These are phyloP conservation scores for Podarcis lilfordi DNA, from an alignment of 2,797 vertebrate species.

Conservation along the genomic window DNA sequence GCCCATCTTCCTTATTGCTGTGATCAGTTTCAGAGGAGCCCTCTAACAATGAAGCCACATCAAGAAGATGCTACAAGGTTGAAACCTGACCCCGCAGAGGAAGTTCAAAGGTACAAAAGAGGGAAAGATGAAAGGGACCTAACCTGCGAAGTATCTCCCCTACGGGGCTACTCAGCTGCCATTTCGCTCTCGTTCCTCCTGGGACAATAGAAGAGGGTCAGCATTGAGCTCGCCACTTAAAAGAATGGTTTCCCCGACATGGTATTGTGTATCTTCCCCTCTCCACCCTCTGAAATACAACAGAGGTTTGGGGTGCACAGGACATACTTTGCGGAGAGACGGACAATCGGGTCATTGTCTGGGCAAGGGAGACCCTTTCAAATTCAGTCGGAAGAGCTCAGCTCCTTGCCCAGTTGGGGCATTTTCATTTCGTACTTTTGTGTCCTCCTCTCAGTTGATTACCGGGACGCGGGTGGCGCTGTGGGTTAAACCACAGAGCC, in stretches of 20 bases:
- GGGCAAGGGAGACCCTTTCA: neutral
- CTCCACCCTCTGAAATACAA: neutral
- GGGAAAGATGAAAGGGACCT: conserved; percentile 22
- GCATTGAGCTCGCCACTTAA: conserved; percentile 20
- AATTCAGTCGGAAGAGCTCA: neutral
- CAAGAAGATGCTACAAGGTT: neutral
- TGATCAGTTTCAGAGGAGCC: neutral
- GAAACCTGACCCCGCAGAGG: conserved; percentile 11
- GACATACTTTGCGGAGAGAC: conserved; percentile 52
- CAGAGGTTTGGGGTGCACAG: conserved; percentile 9
- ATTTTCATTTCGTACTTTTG: neutral
- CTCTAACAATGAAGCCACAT: neutral
- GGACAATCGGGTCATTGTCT: conserved; percentile 36
- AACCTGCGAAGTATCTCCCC: conserved; percentile 39
- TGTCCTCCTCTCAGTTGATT: neutral
- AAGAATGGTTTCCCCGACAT: conserved; percentile 10
- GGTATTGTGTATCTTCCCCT: neutral
- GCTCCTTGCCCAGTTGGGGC: conserved; percentile 9
- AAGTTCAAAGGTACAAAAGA: neutral
- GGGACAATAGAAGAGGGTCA: neutral
- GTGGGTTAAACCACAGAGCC: no score
- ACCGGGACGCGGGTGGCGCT: no score
- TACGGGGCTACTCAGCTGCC: neutral
- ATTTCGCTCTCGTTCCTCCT: neutral
- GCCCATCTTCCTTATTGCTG: conserved; percentile 1